Evolutionary conservation across 2,888 invertebrate genomes (phyloP).

Genomic region (Masnerella sp.): DNA sequence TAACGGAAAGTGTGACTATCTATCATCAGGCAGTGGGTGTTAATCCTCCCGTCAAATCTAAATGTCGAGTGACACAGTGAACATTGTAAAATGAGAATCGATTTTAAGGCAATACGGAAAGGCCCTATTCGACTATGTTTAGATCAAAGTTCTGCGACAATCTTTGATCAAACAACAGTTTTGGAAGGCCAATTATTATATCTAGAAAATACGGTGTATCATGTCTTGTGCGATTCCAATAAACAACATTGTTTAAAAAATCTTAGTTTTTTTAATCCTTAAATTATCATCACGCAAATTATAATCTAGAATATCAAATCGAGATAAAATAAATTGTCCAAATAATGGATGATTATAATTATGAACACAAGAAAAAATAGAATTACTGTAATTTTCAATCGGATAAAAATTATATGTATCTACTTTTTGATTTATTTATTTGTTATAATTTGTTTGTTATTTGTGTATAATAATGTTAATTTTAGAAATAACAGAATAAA

Average conservation of each 20-base stretch:
- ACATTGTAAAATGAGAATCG: constrained; percentile 73
- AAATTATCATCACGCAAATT: not conserved
- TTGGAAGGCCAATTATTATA: constrained; percentile 72
- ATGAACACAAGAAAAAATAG: too few relatives aligned
- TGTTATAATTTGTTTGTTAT: too few relatives aligned
- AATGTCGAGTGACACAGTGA: constrained; percentile 55
- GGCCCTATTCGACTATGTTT: constrained; percentile 66
- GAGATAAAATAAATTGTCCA: not conserved
- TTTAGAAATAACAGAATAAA: too few relatives aligned
- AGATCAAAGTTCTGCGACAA: constrained; percentile 65
- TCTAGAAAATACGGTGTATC: constrained; percentile 77
- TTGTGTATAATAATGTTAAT: too few relatives aligned
- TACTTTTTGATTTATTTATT: too few relatives aligned
- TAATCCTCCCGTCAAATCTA: constrained; percentile 56
- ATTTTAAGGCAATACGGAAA: constrained; percentile 76
- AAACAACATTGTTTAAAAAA: constrained; percentile 78
- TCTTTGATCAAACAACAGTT: constrained; percentile 65
- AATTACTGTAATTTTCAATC: too few relatives aligned
- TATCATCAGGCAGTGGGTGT: constrained; percentile 48
- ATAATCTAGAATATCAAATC: not conserved
- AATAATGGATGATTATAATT: too few relatives aligned
- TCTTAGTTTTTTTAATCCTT: constrained; percentile 33
- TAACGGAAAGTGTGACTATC: constrained; percentile 10
- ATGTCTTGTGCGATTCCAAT: constrained; percentile 78
- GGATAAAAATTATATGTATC: too few relatives aligned